Percentiles rank a stretch among this genome's conserved stretches.
These are phyloP conservation scores for Coluber constrictor DNA, from an alignment of 2,797 vertebrate genomes.

Conservation along the genomic window DNA sequence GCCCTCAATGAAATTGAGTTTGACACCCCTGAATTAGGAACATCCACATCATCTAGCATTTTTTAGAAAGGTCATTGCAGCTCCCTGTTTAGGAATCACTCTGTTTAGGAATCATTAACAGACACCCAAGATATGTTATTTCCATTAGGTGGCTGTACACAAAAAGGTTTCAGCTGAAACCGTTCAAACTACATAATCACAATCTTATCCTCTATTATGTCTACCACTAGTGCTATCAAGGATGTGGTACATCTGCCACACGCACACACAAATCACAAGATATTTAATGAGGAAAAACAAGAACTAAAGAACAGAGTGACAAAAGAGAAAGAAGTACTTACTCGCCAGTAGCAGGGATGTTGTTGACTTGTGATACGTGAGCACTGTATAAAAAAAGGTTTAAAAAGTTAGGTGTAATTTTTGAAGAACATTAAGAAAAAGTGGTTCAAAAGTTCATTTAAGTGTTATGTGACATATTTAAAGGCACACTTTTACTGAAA, in stretches of 20 bases:
- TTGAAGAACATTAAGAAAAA: not conserved
- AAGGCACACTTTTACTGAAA: not conserved
- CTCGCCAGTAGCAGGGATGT: conserved; percentile 80
- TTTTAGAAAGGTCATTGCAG: not conserved
- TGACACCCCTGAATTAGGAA: too few relatives aligned
- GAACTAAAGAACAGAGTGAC: not conserved
- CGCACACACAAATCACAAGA: not conserved
- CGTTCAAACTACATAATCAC: not conserved
- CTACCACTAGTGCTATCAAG: not conserved
- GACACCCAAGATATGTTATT: not conserved
- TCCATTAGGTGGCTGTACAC: not conserved
- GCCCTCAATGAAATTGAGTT: too few relatives aligned
- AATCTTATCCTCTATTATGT: not conserved
- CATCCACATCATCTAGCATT: not conserved
- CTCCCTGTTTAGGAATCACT: not conserved
- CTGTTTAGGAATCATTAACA: not conserved
- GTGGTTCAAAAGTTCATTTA: conserved; percentile 51
- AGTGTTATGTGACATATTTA: conserved; percentile 19
- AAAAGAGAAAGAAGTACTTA: conserved; percentile 71
- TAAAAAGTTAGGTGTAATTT: conserved; percentile 20
- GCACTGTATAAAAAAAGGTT: conserved; percentile 73
- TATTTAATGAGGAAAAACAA: conserved; percentile 27
- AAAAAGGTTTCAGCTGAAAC: not conserved
- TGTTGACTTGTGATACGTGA: conserved; percentile 79
- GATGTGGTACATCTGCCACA: not conserved